phyloP scores from a whole-genome alignment of 2,888 invertebrate genomes.

The Meandrusa payeni region DNA sequence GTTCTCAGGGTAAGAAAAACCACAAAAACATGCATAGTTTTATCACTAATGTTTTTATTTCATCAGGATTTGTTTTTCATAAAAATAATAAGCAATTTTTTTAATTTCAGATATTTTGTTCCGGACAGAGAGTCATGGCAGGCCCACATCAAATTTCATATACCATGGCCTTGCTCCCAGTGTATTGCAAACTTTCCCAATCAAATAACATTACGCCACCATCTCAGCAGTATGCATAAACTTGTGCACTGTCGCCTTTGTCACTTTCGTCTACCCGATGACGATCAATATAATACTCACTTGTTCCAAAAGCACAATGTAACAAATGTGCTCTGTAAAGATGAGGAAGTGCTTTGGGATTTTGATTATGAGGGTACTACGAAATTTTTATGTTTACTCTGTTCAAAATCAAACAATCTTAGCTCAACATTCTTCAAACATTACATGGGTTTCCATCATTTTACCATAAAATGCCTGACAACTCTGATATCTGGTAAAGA shows the following conservation, averaged over 20 bases:
- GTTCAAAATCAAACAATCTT: slow-evolving; percentile 52
- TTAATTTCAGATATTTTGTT: slow-evolving; percentile 65
- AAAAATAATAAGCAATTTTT: slow-evolving; percentile 5
- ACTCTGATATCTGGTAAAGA: slow-evolving; percentile 57
- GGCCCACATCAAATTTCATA: slow-evolving; percentile 59
- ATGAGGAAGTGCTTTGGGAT: slow-evolving; percentile 58
- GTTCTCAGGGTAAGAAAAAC: too few species aligned
- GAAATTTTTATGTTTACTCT: slow-evolving; percentile 60
- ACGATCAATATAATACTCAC: slow-evolving; percentile 60
- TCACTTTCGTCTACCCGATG: slow-evolving; percentile 60
- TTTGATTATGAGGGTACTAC: slow-evolving; percentile 48
- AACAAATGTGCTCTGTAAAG: slow-evolving; percentile 47
- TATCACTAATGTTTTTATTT: too few species aligned
- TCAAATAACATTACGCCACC: slow-evolving; percentile 51
- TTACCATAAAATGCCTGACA: slow-evolving; percentile 69
- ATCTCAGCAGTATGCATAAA: slow-evolving; percentile 54
- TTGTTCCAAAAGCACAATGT: slow-evolving; percentile 67
- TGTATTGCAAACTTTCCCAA: slow-evolving; percentile 56
- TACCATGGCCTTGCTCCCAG: slow-evolving; percentile 73
- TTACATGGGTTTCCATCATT: slow-evolving; percentile 69
- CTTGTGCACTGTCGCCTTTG: slow-evolving; percentile 70
- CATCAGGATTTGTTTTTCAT: background rate
- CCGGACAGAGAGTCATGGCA: slow-evolving; percentile 60
- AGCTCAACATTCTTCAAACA: slow-evolving; percentile 60
- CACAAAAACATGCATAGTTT: too few species aligned